Evolutionary conservation across 2,888 invertebrate species (phyloP).

Genomic region (Notodonta dromedarius): DNA sequence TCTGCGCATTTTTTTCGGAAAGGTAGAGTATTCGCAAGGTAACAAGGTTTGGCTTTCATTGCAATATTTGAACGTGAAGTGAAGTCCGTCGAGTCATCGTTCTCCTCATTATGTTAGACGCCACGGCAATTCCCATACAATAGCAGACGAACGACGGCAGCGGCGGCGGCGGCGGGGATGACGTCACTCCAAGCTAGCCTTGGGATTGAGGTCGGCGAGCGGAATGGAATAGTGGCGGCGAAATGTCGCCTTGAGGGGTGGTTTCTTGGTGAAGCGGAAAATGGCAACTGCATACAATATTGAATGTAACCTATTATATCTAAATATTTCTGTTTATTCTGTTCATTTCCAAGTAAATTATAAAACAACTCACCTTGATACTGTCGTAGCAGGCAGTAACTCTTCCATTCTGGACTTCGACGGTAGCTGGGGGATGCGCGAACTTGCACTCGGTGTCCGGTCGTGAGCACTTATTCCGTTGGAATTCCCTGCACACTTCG

Average conservation of each 20-base stretch:
- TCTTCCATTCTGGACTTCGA: constrained; percentile 99
- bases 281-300: constrained; percentile 52
- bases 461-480: constrained; percentile 99
- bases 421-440: constrained; percentile 99
- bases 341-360: not conserved
- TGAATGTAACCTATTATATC: constrained; percentile 23
- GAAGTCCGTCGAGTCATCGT: constrained; percentile 60
- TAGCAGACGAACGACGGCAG: constrained; percentile 59
- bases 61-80: constrained; percentile 19
- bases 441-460: constrained; percentile 99
- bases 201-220: constrained; percentile 78
- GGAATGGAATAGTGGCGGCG: constrained; percentile 72
- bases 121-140: constrained; percentile 75
- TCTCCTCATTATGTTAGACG: constrained; percentile 68
- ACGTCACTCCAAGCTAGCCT: constrained; percentile 78
- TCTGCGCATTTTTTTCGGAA: too few relatives aligned
- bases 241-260: constrained; percentile 73
- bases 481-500: constrained; percentile 99
- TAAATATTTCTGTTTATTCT: not conserved
- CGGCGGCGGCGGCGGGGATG: constrained; percentile 61
- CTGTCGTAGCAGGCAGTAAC: constrained; percentile 99
- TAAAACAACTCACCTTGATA: constrained; percentile 94
- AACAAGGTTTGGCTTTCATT: too few relatives aligned
- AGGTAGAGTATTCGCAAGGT: too few relatives aligned
- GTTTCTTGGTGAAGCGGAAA: constrained; percentile 59